Percentiles rank a stretch among this genome's conserved stretches.
Evolutionary conservation across 2,113 vertebrate genomes (phyloP).

Genomic region (Cinclus cinclus): DNA sequence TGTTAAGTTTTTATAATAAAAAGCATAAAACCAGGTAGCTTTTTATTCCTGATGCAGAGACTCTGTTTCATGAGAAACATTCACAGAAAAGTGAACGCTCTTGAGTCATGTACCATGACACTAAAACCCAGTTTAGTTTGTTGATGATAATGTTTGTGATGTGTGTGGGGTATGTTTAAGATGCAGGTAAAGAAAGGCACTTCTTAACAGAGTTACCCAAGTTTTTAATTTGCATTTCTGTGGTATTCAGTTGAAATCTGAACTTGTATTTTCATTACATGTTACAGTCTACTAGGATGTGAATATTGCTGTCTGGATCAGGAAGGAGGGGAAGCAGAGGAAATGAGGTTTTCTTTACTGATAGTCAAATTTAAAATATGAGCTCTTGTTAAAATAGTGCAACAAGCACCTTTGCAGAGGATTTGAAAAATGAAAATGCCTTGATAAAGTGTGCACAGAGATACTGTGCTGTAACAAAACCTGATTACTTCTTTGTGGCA

Average conservation of each 20-base stretch:
- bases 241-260: neutral
- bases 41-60: neutral
- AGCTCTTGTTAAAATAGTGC: neutral
- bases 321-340: neutral
- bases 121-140: neutral
- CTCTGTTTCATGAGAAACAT: neutral
- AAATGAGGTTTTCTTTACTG: neutral
- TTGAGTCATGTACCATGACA: neutral
- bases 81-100: neutral
- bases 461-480: neutral
- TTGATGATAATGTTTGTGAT: neutral
- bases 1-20: neutral
- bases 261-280: neutral
- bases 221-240: neutral
- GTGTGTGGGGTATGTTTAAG: neutral
- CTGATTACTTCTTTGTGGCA: neutral
- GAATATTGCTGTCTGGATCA: neutral
- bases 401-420: neutral
- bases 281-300: neutral
- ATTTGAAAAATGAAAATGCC: neutral
- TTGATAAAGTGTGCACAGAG: neutral
- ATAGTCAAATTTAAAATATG: neutral
- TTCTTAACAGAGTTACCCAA: neutral
- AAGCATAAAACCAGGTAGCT: neutral
- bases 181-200: neutral